Base-by-base conservation (phyloP, 1,140 invertebrate species). In the Hycleus cichorii region DNA sequence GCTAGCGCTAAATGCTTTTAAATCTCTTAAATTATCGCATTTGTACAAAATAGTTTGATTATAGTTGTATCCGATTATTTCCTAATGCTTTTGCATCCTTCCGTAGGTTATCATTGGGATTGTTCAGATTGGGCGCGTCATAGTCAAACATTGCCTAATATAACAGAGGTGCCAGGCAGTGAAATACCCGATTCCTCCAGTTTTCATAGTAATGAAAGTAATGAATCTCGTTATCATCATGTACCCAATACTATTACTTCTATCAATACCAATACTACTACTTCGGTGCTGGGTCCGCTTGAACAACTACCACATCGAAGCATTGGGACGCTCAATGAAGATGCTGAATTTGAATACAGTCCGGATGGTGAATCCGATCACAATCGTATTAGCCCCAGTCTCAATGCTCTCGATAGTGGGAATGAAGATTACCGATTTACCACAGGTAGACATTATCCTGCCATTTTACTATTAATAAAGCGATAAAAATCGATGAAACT, bases 71-170 rank as follows among this genome's bases (percentile, higher is more conserved):
- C 18, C 18, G 39, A 43, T 27, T n/a, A 24, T 32, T 53, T 53
- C 46, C 42, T 53, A 53, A 53, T 53, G 52, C 52, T 10, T 55
- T n/a, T 57, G 44, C 39, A 49, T 60, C 39, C 40, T 45, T 50
- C 32, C 47, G 59, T 74, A 84, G 89, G 88, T 73, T 96, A 96
- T 78, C 91, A 95, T 79, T 96, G 93, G 93, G 93, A 96, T 78
- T 94, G 91, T 73, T 95, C 91, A 63, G 93, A 96, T 80, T 95
- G 92, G 92, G 88, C 90, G 62, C 82, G 88, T 55, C 83, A 83
- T 66, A 86, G 83, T 73, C 87, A 90, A 76, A 88, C 90, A 58
- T 77, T 94, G 65, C 90, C 91, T 49, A 93, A 94, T 74, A 95
- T 95, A 73, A 91, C 91, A 54, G 90, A 93, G 77, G 89, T 95